Conservation (phyloP, 2,888 invertebrate species). For the Thelaira solivaga region DNA sequence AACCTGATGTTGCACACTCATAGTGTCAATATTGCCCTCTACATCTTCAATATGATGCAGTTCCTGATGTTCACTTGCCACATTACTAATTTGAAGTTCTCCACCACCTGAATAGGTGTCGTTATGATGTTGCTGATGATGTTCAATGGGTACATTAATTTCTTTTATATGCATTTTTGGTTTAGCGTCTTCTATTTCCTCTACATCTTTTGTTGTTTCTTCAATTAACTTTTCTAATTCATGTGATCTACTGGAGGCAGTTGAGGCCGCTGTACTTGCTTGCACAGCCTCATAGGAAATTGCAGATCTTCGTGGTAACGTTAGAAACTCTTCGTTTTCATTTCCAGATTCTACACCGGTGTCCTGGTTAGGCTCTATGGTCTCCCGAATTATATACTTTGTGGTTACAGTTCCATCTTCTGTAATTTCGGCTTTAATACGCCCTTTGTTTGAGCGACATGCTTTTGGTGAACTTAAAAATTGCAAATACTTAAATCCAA, state of each 20-base stretch:
- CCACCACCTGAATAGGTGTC: constrained; percentile 60
- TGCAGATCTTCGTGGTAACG: constrained; percentile 29
- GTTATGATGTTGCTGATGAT: constrained; percentile 64
- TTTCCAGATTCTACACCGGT: constrained; percentile 63
- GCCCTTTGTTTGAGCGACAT: constrained; percentile 73
- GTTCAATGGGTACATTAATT: constrained; percentile 67
- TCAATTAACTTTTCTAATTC: constrained; percentile 75
- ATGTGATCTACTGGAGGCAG: constrained; percentile 69
- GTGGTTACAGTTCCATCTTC: constrained; percentile 69
- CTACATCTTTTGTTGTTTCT: constrained; percentile 76
- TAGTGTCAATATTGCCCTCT: constrained; percentile 68
- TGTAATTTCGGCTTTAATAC: constrained; percentile 71
- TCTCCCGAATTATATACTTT: constrained; percentile 72
- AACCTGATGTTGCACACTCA: constrained; percentile 70
- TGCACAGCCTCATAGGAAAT: constrained; percentile 38
- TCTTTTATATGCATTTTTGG: constrained; percentile 71
- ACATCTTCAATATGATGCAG: constrained; percentile 65
- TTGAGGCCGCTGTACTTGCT: constrained; percentile 39
- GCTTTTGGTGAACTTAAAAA: constrained; percentile 80
- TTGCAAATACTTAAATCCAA: constrained; percentile 80
- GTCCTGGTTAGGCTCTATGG: constrained; percentile 64
- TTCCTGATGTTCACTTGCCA: constrained; percentile 65
- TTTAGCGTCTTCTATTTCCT: constrained; percentile 74
- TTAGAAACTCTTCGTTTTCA: constrained; percentile 59
- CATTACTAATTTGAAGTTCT: constrained; percentile 63